Base-by-base conservation (phyloP, 2,797 vertebrate species). In the Pseudotriccus pelzelni region DNA sequence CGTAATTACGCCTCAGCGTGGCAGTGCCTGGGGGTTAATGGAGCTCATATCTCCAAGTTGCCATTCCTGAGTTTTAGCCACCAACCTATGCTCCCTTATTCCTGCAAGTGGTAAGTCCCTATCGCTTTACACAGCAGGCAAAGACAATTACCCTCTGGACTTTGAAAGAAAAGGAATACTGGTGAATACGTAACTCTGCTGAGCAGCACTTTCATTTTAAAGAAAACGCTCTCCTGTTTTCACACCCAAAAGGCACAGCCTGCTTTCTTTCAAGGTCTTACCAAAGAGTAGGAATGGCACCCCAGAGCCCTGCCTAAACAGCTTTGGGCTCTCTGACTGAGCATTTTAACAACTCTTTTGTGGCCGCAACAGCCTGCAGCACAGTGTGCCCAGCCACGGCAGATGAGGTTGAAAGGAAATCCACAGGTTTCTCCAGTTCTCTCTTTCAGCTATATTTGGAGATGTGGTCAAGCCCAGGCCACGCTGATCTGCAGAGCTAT, bases 391-490 rank as follows among this genome's bases (percentile, higher is more conserved):
- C 62, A n/a, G 67, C 63, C 24, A 6, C 0, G 2, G 74, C 64
- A 90, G 73, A 89, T 70, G 87, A 89, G 79, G 49, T 53, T 68
- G 58, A 86, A 87, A 94, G 76, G 60, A 93, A 94, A 95, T 76
- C 63, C 83, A 78, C 47, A 69, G 41, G 41, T 36, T 81, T 59
- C 85, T 76, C 82, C 7, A 3, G 55, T 94, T 95, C 91, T 90
- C 46, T 69, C 90, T 97, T 91, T 70, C 67, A 82, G 46, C 59
- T 86, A 4, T 41, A 67, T 94, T 93, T 92, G 75, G 68, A 95
- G 50, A 88, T 41, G 68, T 22, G 66, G 84, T 73, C 0, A 0
- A 78, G 70, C 50, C 46, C 63, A 70, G 67, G 85, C 25, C 34
- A 44, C 2, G 4, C 3, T 4, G 1, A 75, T 36, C 64, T 77